Evolutionary conservation across 2,797 vertebrate genomes (phyloP).

Genomic region (Nasua narica): DNA sequence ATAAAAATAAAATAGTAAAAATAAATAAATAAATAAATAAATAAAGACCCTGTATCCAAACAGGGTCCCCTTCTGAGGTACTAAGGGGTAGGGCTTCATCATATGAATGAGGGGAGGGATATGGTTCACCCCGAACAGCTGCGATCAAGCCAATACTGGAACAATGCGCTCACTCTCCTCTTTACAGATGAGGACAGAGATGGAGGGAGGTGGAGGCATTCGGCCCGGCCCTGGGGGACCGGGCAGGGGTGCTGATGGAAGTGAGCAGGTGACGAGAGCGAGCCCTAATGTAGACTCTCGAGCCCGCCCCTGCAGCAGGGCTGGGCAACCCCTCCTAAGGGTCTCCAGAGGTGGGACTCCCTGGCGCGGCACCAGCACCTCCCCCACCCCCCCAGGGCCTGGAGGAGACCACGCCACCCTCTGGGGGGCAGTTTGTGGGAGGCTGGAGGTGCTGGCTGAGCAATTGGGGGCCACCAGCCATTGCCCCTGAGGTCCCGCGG

Average conservation of each 20-base stretch:
- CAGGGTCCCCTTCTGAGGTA: neutral
- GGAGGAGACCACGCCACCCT: neutral
- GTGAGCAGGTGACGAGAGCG: neutral
- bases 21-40: no score
- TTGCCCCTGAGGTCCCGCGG: neutral
- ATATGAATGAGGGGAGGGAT: neutral
- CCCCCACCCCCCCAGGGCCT: neutral
- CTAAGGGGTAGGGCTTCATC: neutral
- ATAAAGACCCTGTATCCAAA: neutral
- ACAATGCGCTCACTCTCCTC: neutral
- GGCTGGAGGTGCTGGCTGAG: neutral
- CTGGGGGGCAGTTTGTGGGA: neutral
- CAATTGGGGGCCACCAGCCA: neutral
- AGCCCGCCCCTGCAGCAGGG: rapidly evolving
- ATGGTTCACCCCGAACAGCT: neutral
- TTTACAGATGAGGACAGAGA: neutral
- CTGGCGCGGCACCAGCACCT: rapidly evolving
- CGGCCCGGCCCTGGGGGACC: neutral
- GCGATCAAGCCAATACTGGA: neutral
- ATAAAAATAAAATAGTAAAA: neutral
- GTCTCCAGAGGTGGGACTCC: neutral
- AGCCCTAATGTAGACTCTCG: no score
- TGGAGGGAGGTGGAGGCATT: neutral
- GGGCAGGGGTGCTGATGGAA: no score
- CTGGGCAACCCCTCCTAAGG: neutral